Conservation (phyloP, 2,888 invertebrate genomes). For the Orthosia gothica region DNA sequence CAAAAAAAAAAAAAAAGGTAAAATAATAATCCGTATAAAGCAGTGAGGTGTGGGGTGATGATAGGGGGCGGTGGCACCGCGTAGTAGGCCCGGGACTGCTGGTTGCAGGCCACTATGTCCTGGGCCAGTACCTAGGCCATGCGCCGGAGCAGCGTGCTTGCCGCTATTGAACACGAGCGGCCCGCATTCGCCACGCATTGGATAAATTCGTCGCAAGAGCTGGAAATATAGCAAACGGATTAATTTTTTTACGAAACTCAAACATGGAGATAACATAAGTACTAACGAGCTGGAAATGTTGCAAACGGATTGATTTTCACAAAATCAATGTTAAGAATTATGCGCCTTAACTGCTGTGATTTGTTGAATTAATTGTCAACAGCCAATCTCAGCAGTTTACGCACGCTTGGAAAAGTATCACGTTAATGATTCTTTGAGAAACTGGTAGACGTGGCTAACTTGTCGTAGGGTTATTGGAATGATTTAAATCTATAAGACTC, state of each 20-base stretch:
- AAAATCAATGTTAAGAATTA: too few relatives aligned
- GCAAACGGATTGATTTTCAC: slow-evolving; percentile 7
- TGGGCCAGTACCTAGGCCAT: slow-evolving; percentile 88
- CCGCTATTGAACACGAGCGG: slow-evolving; percentile 79
- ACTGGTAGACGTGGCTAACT: too few relatives aligned
- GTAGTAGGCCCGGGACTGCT: slow-evolving; percentile 82
- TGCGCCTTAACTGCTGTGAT: too few relatives aligned
- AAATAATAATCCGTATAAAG: slow-evolving; percentile 78
- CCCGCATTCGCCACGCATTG: slow-evolving; percentile 83
- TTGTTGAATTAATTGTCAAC: too few relatives aligned
- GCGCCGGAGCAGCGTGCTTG: slow-evolving; percentile 81
- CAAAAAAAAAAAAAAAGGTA: slow-evolving; percentile 59
- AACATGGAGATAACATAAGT: too few relatives aligned
- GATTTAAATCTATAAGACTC: too few relatives aligned
- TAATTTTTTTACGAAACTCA: slow-evolving; percentile 6
- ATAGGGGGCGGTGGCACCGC: slow-evolving; percentile 75
- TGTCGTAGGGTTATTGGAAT: too few relatives aligned
- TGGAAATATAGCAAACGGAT: slow-evolving; percentile 64
- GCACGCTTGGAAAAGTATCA: too few relatives aligned
- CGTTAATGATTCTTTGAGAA: too few relatives aligned
- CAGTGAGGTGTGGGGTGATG: slow-evolving; percentile 79
- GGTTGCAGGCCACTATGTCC: slow-evolving; percentile 84
- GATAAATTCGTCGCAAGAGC: slow-evolving; percentile 85
- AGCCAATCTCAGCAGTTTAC: too few relatives aligned
- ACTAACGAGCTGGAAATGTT: slow-evolving; percentile 74